A percentile compares a stretch with the other conserved stretches of the same genome.
Evolutionary conservation across 1,140 invertebrate genomes (phyloP).

Genomic region (Bombus waltoni): DNA sequence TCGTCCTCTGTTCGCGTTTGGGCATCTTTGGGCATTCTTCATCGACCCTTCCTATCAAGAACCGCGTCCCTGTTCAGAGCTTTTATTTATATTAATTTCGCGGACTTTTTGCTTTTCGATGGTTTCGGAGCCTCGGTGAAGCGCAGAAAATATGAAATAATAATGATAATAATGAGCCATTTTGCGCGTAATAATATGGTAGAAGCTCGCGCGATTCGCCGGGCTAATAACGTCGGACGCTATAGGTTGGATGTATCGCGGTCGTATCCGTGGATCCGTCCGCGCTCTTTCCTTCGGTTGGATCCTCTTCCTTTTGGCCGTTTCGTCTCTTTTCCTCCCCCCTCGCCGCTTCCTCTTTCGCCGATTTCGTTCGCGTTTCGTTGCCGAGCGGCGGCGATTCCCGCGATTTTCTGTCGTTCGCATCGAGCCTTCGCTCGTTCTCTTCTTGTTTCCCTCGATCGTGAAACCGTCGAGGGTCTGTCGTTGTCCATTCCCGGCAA

Average conservation of each 20-base stretch:
- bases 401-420: conserved; percentile 22
- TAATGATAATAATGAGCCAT: conserved; percentile 82
- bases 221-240: conserved; percentile 77
- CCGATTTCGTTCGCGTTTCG: background rate
- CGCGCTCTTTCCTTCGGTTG: conserved; percentile 62
- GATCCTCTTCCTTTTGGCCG: conserved; percentile 19
- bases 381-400: background rate
- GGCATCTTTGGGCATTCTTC: conserved; percentile 17
- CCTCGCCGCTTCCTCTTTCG: conserved; percentile 9
- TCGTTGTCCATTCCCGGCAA: background rate
- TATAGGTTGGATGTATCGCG: conserved; percentile 62
- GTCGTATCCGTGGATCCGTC: conserved; percentile 60
- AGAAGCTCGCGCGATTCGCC: conserved; percentile 75
- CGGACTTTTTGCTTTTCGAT: conserved; percentile 76
- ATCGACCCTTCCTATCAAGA: conserved; percentile 32
- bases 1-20: conserved; percentile 29
- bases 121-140: conserved; percentile 66
- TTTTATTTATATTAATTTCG: conserved; percentile 82
- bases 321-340: conserved; percentile 42
- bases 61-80: conserved; percentile 60
- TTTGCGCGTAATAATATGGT: conserved; percentile 81
- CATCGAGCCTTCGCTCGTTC: background rate
- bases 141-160: conserved; percentile 80
- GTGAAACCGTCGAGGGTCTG: background rate
- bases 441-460: background rate